Evolutionary conservation across 2,113 vertebrate genomes (phyloP).

Genomic region (Spea multiplicata): DNA sequence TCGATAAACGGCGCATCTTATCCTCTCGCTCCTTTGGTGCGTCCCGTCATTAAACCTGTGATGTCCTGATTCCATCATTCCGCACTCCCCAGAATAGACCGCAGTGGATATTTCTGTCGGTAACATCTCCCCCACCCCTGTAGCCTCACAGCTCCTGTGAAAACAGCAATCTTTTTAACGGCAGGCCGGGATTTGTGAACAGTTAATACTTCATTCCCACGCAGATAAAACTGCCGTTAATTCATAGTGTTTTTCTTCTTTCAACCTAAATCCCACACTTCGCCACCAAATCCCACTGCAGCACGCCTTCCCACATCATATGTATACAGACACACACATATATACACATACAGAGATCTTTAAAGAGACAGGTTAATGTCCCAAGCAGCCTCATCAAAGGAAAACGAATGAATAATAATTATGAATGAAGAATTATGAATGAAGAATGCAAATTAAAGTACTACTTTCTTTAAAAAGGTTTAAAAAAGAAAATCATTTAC

Average conservation of each 20-base stretch:
- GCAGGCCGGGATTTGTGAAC: not conserved
- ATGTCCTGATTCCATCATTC: not conserved
- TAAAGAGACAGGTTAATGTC: too few species aligned
- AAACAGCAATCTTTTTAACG: not conserved
- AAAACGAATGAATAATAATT: too few species aligned
- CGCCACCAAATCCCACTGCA: not conserved
- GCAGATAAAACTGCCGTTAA: not conserved
- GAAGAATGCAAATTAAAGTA: too few species aligned
- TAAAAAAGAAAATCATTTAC: too few species aligned
- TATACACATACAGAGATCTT: not conserved
- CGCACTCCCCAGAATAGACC: not conserved
- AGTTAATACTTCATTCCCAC: not conserved
- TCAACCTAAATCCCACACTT: not conserved
- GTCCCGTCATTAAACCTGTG: not conserved
- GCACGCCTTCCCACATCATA: not conserved
- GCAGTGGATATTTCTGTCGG: slow-evolving; percentile 5
- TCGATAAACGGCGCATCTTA: not conserved
- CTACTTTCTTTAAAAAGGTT: too few species aligned
- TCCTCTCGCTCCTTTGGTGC: not conserved
- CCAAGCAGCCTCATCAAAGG: too few species aligned
- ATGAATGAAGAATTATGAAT: too few species aligned
- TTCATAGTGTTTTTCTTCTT: not conserved
- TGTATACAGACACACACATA: not conserved
- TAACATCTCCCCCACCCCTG: not conserved
- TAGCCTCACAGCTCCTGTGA: not conserved